A percentile compares a stretch with the other conserved stretches of the same genome.
Evolutionary conservation across 23 tunicate genomes (phyloP).

Genomic region (Halocynthia roretzi): DNA sequence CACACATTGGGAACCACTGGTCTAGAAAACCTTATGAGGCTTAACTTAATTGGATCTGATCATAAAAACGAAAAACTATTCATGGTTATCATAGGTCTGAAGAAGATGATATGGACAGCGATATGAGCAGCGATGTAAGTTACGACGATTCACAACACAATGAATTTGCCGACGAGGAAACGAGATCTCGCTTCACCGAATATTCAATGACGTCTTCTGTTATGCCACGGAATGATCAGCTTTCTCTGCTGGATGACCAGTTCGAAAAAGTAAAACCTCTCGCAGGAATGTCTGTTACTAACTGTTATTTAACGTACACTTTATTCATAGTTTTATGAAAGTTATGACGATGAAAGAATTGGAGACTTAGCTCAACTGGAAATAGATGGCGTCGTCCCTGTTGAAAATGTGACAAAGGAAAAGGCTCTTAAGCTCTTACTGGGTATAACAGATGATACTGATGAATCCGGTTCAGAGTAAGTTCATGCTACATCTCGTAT

Average conservation of each 20-base stretch:
- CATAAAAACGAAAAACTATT: too few species aligned
- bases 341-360: slow-evolving; percentile 58
- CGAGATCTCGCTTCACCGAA: slow-evolving; percentile 68
- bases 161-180: slow-evolving; percentile 53
- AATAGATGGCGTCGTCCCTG: slow-evolving; percentile 69
- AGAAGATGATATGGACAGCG: neutral
- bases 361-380: slow-evolving; percentile 66
- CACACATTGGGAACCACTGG: too few species aligned
- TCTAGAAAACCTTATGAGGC: too few species aligned
- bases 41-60: too few species aligned
- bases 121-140: neutral
- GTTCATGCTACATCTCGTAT: too few species aligned
- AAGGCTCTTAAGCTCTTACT: slow-evolving; percentile 36
- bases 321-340: slow-evolving; percentile 54
- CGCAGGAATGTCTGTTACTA: neutral
- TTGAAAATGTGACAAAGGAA: slow-evolving; percentile 36
- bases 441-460: slow-evolving; percentile 27
- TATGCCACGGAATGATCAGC: slow-evolving; percentile 60
- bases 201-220: slow-evolving; percentile 88
- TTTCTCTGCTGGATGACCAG: slow-evolving; percentile 66
- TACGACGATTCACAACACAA: neutral
- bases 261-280: slow-evolving; percentile 53
- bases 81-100: neutral
- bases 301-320: neutral
- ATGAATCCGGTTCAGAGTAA: neutral